These are phyloP conservation scores for Drosophila melanosoma DNA, from an alignment of 2,888 invertebrate genomes.

Conservation along the genomic window DNA sequence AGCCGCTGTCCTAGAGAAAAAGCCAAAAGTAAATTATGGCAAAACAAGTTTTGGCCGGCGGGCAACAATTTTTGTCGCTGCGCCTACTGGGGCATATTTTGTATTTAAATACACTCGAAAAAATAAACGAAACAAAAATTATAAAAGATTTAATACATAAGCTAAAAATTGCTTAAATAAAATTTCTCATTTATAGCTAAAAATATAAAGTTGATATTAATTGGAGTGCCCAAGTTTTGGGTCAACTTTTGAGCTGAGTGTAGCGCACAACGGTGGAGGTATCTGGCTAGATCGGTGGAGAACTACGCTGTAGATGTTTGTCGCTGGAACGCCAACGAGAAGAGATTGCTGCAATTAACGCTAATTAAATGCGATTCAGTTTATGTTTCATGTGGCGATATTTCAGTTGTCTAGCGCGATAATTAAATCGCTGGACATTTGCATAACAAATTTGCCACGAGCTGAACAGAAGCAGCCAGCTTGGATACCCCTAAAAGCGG, in stretches of 20 bases:
- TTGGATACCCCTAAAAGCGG: conserved; percentile 32
- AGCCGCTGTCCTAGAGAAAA: conserved; percentile 49
- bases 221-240: background rate
- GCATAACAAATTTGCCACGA: conserved; percentile 78
- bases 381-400: conserved; percentile 79
- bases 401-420: conserved; percentile 83
- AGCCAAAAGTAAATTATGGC: conserved; percentile 83
- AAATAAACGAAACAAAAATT: background rate
- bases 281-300: conserved; percentile 52
- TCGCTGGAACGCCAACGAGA: conserved; percentile 38
- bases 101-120: conserved; percentile 16
- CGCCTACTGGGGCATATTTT: conserved; percentile 18
- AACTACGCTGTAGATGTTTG: conserved; percentile 31
- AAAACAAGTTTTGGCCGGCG: conserved; percentile 83
- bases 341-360: conserved; percentile 82
- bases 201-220: background rate
- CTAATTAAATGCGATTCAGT: conserved; percentile 82
- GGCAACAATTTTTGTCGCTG: conserved; percentile 83
- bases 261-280: conserved; percentile 11
- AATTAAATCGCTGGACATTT: conserved; percentile 82
- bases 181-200: too few relatives aligned
- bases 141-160: background rate
- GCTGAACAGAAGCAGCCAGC: background rate
- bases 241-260: background rate
- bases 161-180: too few relatives aligned